Base-by-base conservation (phyloP, 2,113 vertebrate species). In the Protobothrops flavoviridis region DNA sequence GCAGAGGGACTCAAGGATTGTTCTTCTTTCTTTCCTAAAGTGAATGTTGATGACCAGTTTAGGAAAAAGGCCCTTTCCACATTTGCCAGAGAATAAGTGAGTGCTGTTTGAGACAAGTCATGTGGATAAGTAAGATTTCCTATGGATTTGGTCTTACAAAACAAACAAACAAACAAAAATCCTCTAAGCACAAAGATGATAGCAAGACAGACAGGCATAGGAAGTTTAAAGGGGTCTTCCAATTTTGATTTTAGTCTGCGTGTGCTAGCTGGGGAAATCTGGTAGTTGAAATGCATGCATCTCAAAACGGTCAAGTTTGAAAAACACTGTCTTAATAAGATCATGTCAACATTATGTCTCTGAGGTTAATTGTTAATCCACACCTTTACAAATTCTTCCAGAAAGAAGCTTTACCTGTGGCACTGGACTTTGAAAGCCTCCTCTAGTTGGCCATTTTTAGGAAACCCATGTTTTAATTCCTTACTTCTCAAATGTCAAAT, bases 81-180 rank as follows among this genome's bases (percentile, higher is more conserved):
- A 1, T 89, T 96, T 91, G 43, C 8, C 92, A 94, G 91, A 92
- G 93, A 92, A 94, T 95, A 48, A 92, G 90, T 94, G 93, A 88
- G 89, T 96, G 92, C 88, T 91, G 95, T 91, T 92, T 94, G 96
- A 95, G 57, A 91, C 93, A 95, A 93, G 94, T 97, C 94, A 94
- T 94, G 87, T 90, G 94, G 90, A 96, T 96, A 96, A 97, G 93
- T 96, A 96, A 96, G 92, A 93, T 91, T 93, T 96, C 95, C 94
- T 93, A 94, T 93, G 57, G 92, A 95, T 45, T 15, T 29, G 17
- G 7, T n/a, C 21, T 50, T 74, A 39, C 15, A 39, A 74, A 64
- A 64, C 13, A 26, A 57, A 56, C 48, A 50, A 21, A 64, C 59
- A 89, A 93, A 91, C 93, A 95, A 93, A 53, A 53, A 94, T 92